phyloP scores from a whole-genome alignment of 2,113 vertebrate genomes.

The Micronycteris hirsuta region DNA sequence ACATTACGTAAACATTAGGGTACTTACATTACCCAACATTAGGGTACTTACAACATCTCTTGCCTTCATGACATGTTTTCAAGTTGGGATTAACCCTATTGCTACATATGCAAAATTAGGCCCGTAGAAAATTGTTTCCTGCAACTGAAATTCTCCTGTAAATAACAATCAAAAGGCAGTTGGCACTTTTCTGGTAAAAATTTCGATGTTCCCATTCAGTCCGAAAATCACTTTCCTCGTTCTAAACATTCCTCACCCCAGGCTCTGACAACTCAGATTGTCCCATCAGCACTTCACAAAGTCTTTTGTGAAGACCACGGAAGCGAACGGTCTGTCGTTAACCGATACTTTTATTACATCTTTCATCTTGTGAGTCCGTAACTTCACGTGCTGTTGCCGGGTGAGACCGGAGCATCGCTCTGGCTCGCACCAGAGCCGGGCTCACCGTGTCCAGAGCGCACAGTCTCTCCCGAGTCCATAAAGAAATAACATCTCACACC shows the following conservation, averaged over 20 bases:
- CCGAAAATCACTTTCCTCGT: neutral
- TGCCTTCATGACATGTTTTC: neutral
- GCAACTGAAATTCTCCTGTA: constrained; percentile 28
- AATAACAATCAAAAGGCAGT: constrained; percentile 13
- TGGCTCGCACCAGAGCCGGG: neutral
- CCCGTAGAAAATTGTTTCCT: constrained; percentile 21
- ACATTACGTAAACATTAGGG: neutral
- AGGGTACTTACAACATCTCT: neutral
- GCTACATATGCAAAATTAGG: neutral
- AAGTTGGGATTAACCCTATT: neutral
- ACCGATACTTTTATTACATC: constrained; percentile 34
- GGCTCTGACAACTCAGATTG: neutral
- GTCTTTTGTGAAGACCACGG: neutral
- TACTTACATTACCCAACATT: neutral
- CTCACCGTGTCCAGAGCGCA: neutral
- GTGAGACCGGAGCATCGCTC: neutral
- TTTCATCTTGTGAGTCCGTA: neutral
- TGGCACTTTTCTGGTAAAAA: constrained; percentile 9
- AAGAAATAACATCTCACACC: neutral
- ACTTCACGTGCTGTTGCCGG: constrained; percentile 16
- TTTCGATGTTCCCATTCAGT: neutral
- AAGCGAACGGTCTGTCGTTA: neutral
- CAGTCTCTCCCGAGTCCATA: neutral
- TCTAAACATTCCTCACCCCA: neutral
- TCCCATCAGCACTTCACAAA: neutral